phyloP scores from a whole-genome alignment of 2,888 invertebrate genomes.

The Athrips mouffetella region DNA sequence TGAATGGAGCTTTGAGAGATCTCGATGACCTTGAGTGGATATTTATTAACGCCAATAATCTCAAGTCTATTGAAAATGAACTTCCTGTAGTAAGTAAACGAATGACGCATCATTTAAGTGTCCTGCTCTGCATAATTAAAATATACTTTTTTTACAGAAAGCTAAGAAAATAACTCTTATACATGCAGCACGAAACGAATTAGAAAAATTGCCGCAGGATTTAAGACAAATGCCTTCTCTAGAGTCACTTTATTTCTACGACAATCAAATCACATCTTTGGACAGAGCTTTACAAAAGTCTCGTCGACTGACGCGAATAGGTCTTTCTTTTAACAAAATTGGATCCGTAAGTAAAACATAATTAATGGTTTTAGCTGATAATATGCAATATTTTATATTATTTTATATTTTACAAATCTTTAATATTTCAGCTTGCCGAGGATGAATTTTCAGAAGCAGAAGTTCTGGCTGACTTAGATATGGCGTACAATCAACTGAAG shows the following conservation, averaged over 20 bases:
- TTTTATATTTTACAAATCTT: not conserved
- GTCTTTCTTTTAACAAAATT: slow-evolving; percentile 85
- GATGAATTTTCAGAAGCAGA: slow-evolving; percentile 87
- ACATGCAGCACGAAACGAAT: slow-evolving; percentile 85
- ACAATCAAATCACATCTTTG: slow-evolving; percentile 83
- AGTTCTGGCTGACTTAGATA: slow-evolving; percentile 82
- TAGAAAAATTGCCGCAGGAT: slow-evolving; percentile 84
- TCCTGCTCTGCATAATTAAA: too few relatives aligned
- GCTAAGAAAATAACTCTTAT: slow-evolving; percentile 83
- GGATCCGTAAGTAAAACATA: slow-evolving; percentile 78
- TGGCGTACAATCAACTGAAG: slow-evolving; percentile 85
- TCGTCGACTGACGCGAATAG: slow-evolving; percentile 80
- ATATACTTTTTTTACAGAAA: slow-evolving; percentile 49
- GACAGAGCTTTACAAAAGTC: slow-evolving; percentile 85
- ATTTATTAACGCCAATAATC: slow-evolving; percentile 86
- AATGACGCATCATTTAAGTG: too few relatives aligned
- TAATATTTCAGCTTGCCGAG: slow-evolving; percentile 77
- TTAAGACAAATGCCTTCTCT: slow-evolving; percentile 83
- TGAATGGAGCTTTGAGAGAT: slow-evolving; percentile 88
- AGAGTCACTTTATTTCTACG: slow-evolving; percentile 84
- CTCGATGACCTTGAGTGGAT: slow-evolving; percentile 86
- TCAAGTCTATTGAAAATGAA: slow-evolving; percentile 86
- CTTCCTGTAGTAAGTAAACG: slow-evolving; percentile 81
- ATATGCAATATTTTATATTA: slow-evolving; percentile 4
- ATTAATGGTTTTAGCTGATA: not conserved